Evolutionary conservation across 2,888 invertebrate genomes (phyloP).

Genomic region (Pristionchus japonicus): DNA sequence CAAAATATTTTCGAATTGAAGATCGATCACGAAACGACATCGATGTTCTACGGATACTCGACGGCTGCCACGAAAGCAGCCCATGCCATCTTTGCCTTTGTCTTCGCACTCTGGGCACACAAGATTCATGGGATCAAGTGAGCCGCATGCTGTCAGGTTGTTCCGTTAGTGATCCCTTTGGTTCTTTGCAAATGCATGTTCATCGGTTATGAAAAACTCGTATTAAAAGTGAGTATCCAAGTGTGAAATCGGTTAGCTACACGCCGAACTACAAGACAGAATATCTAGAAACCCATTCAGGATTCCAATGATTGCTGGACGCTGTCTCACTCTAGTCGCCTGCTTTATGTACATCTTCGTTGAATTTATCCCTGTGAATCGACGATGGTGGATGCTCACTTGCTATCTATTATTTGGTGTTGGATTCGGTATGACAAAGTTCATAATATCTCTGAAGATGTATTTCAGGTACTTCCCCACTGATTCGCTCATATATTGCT

Average conservation of each 20-base stretch:
- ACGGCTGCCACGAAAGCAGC: neutral
- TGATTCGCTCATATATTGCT: neutral
- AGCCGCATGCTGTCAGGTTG: too few species aligned
- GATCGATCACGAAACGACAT: constrained; percentile 1
- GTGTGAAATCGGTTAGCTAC: too few species aligned
- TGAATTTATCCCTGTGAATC: neutral
- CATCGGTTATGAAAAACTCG: too few species aligned
- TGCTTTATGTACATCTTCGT: neutral
- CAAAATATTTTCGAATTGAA: neutral
- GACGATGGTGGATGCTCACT: neutral
- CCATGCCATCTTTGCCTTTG: neutral
- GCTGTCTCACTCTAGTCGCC: neutral
- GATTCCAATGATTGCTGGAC: neutral
- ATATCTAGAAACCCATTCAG: too few species aligned
- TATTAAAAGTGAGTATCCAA: too few species aligned
- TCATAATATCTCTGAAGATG: neutral
- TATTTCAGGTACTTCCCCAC: neutral
- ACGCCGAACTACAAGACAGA: too few species aligned
- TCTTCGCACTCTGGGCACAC: constrained; percentile 1
- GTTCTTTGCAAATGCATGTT: too few species aligned
- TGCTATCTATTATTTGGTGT: constrained; percentile 34
- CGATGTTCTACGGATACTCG: neutral
- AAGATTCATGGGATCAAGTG: neutral
- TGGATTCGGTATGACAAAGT: neutral
- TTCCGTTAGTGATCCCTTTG: too few species aligned